Percentiles rank a stretch among this genome's conserved stretches.
Conservation (phyloP, 2,797 vertebrate genomes). For the Urocyon cinereoargenteus region DNA sequence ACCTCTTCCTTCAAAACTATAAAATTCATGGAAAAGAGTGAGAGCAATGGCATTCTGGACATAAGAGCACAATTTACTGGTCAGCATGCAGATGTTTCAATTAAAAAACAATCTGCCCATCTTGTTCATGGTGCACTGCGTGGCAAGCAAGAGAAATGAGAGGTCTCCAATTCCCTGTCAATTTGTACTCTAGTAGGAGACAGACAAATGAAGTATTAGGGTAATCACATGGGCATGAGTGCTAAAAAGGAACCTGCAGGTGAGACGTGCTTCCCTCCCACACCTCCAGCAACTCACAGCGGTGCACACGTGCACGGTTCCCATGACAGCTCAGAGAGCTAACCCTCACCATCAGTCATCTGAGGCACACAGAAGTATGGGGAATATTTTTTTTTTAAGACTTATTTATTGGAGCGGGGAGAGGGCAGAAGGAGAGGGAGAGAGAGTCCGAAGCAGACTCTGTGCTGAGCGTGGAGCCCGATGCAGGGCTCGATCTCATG, state of each 20-base stretch:
- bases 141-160: background rate
- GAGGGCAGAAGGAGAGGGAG: too few relatives aligned
- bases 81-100: background rate
- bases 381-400: too few relatives aligned
- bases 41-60: background rate
- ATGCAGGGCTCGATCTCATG: too few relatives aligned
- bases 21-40: background rate
- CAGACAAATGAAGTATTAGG: background rate
- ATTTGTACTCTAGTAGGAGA: background rate
- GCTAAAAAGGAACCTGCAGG: background rate
- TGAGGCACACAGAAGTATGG: background rate
- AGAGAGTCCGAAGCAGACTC: too few relatives aligned
- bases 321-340: fast-evolving
- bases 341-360: background rate
- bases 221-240: fast-evolving
- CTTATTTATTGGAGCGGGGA: too few relatives aligned
- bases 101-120: background rate
- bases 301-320: fast-evolving
- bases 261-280: fast-evolving
- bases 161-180: background rate
- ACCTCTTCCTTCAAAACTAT: background rate
- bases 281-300: too few relatives aligned
- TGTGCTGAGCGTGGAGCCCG: too few relatives aligned
- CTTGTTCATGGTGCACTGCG: background rate
- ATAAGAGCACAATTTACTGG: background rate